phyloP scores from a whole-genome alignment of 2,797 vertebrate species.

The Ceyx erithaca region DNA sequence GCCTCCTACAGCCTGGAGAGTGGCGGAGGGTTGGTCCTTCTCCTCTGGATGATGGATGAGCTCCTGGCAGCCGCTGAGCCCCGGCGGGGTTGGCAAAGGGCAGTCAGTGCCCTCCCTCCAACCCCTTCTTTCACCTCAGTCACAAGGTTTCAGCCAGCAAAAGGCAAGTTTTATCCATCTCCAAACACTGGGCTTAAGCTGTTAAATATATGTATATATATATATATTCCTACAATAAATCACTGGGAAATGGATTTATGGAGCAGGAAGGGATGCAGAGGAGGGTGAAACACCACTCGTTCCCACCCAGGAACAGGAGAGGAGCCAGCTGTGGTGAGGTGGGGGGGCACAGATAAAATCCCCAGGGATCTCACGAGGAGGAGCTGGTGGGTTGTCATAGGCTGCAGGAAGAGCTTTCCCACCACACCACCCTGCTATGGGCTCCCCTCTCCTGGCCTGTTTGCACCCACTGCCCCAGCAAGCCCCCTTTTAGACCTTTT shows the following conservation, averaged over 20 bases:
- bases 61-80: background rate
- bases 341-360: background rate
- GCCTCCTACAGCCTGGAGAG: background rate
- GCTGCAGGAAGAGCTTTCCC: background rate
- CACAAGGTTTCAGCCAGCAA: background rate
- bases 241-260: rapidly evolving
- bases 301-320: background rate
- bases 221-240: background rate
- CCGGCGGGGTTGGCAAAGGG: rapidly evolving
- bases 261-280: background rate
- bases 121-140: background rate
- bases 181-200: background rate
- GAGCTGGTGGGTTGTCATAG: background rate
- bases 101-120: background rate
- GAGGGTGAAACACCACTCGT: background rate
- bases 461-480: rapidly evolving
- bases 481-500: background rate
- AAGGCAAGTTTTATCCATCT: background rate
- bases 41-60: background rate
- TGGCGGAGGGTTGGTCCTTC: background rate
- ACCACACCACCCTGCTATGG: rapidly evolving
- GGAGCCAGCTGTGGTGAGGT: background rate
- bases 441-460: rapidly evolving
- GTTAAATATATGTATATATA: too few relatives aligned
- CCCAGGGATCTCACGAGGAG: background rate